These are phyloP conservation scores for Podarcis cretensis DNA, from an alignment of 2,113 vertebrate species.

Conservation along the genomic window DNA sequence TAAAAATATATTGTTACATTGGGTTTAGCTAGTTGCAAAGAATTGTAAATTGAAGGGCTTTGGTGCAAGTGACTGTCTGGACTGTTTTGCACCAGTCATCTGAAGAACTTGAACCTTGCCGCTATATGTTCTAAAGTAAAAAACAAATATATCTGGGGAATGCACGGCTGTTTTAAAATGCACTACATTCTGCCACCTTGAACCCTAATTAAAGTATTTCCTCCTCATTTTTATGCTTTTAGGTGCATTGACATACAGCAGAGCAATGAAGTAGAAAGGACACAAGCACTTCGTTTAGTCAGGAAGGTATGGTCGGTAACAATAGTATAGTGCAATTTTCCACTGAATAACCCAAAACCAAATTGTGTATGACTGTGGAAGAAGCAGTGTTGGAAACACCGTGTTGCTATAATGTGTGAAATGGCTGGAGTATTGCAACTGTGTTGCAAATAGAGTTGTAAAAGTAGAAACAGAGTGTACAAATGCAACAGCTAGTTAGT, in stretches of 20 bases:
- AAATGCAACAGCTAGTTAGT: neutral
- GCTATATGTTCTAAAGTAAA: neutral
- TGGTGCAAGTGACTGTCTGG: neutral
- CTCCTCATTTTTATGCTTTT: constrained; percentile 42
- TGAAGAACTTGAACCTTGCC: neutral
- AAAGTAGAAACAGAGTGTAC: neutral
- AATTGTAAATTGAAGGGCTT: neutral
- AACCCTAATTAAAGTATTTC: neutral
- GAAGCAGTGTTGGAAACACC: neutral
- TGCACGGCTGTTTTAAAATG: neutral
- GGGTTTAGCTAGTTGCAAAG: neutral
- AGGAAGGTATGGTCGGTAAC: constrained; percentile 87
- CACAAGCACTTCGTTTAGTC: constrained; percentile 96
- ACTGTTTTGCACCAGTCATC: neutral
- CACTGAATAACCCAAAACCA: neutral
- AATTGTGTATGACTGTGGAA: neutral
- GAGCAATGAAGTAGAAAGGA: constrained; percentile 98
- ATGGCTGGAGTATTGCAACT: neutral
- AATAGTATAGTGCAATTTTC: neutral
- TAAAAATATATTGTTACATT: neutral
- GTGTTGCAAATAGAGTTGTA: neutral
- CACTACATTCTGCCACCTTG: neutral
- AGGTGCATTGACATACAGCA: constrained; percentile 99
- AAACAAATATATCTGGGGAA: neutral
- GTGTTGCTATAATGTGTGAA: neutral